A percentile compares a stretch with the other conserved stretches of the same genome.
These are phyloP conservation scores for Eufriesea mexicana DNA, from an alignment of 1,140 invertebrate genomes.

Conservation along the genomic window DNA sequence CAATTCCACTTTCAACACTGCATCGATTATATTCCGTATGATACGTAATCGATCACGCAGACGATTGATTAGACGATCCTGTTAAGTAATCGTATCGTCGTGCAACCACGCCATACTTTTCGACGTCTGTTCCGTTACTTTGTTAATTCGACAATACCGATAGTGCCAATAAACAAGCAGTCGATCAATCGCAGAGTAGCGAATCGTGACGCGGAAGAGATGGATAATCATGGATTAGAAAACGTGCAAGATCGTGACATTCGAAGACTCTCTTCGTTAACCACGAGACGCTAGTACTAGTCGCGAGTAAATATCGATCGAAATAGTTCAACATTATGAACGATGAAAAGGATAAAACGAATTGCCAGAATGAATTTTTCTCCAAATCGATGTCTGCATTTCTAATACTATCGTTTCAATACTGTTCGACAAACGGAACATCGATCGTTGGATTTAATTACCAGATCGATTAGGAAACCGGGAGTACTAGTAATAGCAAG, in stretches of 20 bases:
- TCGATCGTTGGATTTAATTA: too few relatives aligned
- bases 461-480: too few relatives aligned
- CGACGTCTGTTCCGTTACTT: background rate
- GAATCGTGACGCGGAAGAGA: background rate
- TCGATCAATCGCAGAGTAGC: conserved; percentile 16
- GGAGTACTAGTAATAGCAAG: too few relatives aligned
- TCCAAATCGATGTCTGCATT: background rate
- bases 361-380: too few relatives aligned
- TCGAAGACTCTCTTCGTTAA: too few relatives aligned
- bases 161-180: background rate
- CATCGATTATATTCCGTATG: background rate
- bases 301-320: background rate
- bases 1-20: background rate
- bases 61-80: background rate
- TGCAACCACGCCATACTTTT: conserved; percentile 41
- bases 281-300: background rate
- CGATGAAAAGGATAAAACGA: background rate
- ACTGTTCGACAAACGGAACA: too few relatives aligned
- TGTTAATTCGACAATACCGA: background rate
- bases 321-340: background rate
- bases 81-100: conserved; percentile 46
- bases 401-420: too few relatives aligned
- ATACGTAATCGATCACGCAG: background rate
- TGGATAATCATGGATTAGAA: too few relatives aligned
- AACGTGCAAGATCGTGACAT: too few relatives aligned